phyloP scores from a whole-genome alignment of 37 sponge, comb jelly and placozoan species.

The Lycopodina hypogea region DNA sequence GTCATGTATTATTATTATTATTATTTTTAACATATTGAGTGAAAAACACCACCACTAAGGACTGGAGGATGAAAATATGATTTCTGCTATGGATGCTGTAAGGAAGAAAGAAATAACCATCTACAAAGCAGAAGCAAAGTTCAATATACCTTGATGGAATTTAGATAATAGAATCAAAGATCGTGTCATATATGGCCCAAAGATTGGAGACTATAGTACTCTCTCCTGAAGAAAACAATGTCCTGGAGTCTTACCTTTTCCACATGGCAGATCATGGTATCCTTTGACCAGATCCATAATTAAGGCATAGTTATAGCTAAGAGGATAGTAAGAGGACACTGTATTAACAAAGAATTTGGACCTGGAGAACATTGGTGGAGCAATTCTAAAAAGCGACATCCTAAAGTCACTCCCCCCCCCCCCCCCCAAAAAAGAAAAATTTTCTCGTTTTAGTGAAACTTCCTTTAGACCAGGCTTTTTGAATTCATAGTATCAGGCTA shows the following conservation, averaged over 20 bases:
- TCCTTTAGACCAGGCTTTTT: not conserved
- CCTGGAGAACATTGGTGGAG: conserved; percentile 12
- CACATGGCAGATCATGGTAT: conserved; percentile 20
- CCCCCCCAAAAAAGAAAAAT: not conserved
- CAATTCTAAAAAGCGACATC: conserved; percentile 1
- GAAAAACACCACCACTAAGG: too few species aligned
- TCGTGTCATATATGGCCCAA: not conserved
- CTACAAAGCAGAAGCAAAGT: not conserved
- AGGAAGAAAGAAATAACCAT: not conserved
- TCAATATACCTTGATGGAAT: conserved; percentile 3
- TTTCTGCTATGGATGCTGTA: conserved; percentile 1
- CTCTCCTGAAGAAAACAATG: not conserved
- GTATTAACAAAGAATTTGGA: not conserved
- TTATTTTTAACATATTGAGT: too few species aligned
- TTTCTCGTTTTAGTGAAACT: not conserved
- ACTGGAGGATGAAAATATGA: conserved; percentile 1
- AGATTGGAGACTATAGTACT: not conserved
- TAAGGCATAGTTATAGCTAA: not conserved
- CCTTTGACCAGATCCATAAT: not conserved
- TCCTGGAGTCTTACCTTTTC: not conserved
- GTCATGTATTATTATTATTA: too few species aligned
- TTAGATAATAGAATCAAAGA: conserved; percentile 10
- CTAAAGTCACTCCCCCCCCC: conserved; percentile 2
- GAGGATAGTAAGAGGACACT: not conserved
- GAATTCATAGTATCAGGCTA: not conserved